Evolutionary conservation across 2,113 vertebrate species (phyloP).

Genomic region (Cebus imitator): DNA sequence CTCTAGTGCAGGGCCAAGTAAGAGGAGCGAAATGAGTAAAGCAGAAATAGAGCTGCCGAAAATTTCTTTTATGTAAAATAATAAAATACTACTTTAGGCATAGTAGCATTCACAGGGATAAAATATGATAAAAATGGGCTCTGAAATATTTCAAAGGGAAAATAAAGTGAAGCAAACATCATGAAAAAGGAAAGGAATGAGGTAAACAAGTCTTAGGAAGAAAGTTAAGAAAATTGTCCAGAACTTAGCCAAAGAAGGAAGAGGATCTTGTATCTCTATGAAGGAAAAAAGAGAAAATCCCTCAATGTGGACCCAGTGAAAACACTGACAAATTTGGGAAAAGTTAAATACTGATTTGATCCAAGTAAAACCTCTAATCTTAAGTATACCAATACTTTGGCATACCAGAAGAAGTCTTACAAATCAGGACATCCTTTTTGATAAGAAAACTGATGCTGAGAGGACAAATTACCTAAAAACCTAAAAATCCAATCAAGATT

Average conservation of each 20-base stretch:
- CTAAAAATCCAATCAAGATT: not conserved
- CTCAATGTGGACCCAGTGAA: not conserved
- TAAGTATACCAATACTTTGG: not conserved
- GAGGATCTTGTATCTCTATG: not conserved
- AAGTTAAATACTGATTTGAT: not conserved
- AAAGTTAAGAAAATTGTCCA: not conserved
- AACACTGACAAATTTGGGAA: not conserved
- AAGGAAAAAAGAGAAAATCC: not conserved
- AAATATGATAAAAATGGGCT: not conserved
- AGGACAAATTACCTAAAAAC: not conserved
- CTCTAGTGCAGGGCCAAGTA: not conserved
- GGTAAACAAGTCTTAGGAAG: not conserved
- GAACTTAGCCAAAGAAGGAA: not conserved
- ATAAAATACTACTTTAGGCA: conserved; percentile 1
- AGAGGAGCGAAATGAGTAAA: not conserved
- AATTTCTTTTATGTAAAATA: not conserved
- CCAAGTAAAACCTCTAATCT: not conserved
- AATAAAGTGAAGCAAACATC: not conserved
- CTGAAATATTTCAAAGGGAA: not conserved
- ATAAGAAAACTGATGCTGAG: not conserved
- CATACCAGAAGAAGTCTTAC: not conserved
- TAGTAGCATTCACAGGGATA: not conserved
- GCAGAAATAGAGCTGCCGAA: not conserved
- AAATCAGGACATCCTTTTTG: not conserved
- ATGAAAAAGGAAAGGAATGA: not conserved